Evolutionary conservation across 1,140 invertebrate species (phyloP), one percentile per base, ranked within the genome.

Genomic region (Drosophila auraria): DNA sequence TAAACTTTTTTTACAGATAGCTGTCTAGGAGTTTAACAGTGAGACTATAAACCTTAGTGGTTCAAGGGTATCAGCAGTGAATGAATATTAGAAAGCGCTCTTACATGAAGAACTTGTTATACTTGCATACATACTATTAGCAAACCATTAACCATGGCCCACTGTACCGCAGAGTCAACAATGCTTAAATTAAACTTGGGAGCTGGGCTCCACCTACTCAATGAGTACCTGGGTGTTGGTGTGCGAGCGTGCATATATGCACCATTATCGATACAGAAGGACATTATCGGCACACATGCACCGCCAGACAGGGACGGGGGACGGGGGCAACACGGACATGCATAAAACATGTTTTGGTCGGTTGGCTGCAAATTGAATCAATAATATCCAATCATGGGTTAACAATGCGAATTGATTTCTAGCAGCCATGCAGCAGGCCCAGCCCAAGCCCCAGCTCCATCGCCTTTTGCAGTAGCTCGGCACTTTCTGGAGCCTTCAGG

Each of bases 341-440:
- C 86, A 89, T 89, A 89, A 90, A 90, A 89, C 84, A 89, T 89
- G 87, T 79, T 74, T 87, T 77, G 81, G 74, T 80, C 76, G 69
- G 77, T 79, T 90, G 84, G 82, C 84, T 82, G 87, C 81, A 91
- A 91, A 91, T 91, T 91, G 87, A 91, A 91, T 91, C 87, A 91
- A 91, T 91, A 91, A 91, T 91, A 91, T 91, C 87, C 87, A 91
- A 91, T 91, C 83, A 91, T 84, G 87, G 83, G 83, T 91, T 91
- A 91, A 91, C 87, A 91, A 91, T 91, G 83, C 81, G 89, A 91
- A 91, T 91, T 91, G 87, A 91, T 91, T 91, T 91, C 83, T 79
- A 90, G 78, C 72, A 89, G 53, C 69, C 84, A 84, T 81, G 81
- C 84, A 87, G 75, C 40, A 57, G 60, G 25, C 25, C 42, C 60